Conservation (phyloP, 2,797 vertebrate genomes). For the Diceros bicornis region DNA sequence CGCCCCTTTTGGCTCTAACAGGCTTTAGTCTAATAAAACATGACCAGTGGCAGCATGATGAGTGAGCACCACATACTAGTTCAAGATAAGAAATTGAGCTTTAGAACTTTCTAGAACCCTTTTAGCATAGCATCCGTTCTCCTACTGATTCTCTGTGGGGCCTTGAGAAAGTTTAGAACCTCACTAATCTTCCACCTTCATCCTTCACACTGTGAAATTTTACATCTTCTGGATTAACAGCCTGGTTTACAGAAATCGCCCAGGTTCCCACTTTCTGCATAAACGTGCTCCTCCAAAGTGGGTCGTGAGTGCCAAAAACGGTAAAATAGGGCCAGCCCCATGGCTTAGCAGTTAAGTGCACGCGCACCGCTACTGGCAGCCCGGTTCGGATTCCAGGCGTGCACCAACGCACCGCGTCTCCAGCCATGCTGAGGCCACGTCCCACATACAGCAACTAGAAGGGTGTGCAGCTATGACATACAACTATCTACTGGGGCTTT, state of each 20-base stretch:
- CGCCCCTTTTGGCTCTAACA: background rate
- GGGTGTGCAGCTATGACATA: too few species aligned
- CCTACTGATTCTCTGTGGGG: background rate
- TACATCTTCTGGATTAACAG: background rate
- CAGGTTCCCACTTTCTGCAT: background rate
- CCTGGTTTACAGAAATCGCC: background rate
- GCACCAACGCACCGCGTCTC: too few species aligned
- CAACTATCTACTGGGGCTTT: too few species aligned
- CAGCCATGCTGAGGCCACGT: too few species aligned
- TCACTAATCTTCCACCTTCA: background rate
- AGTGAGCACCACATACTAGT: background rate
- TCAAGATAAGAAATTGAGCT: background rate
- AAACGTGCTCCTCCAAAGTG: background rate
- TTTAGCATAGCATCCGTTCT: background rate
- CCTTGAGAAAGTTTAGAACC: background rate
- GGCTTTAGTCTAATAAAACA: background rate
- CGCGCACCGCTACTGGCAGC: too few species aligned
- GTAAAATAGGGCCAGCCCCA: background rate
- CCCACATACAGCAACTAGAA: too few species aligned
- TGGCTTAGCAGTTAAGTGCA: too few species aligned
- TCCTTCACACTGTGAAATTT: background rate
- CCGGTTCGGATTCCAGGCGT: too few species aligned
- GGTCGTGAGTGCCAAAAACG: background rate
- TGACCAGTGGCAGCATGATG: fast-evolving
- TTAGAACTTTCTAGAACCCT: background rate